Percentiles rank a stretch among this genome's conserved stretches.
phyloP scores from a whole-genome alignment of 2,888 invertebrate genomes.

The Dusona sp. region DNA sequence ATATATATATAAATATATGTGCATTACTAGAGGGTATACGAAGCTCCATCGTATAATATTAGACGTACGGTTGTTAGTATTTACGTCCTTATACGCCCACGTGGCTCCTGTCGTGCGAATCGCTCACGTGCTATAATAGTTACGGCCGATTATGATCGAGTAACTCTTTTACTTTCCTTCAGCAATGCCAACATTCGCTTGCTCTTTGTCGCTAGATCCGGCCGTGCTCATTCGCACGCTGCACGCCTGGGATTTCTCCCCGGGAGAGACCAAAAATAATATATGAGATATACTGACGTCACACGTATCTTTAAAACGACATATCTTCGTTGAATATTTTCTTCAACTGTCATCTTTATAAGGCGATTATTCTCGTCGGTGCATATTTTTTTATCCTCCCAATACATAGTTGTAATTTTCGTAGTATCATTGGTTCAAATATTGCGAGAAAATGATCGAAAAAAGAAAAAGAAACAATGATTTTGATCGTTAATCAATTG shows the following conservation, averaged over 20 bases:
- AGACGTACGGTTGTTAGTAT: slow-evolving; percentile 32
- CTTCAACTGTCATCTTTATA: no score
- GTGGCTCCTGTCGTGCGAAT: slow-evolving; percentile 59
- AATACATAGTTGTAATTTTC: not conserved
- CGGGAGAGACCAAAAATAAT: not conserved
- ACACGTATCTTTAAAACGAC: not conserved
- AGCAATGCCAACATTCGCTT: slow-evolving; percentile 45
- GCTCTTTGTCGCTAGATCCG: slow-evolving; percentile 56
- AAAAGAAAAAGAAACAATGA: not conserved
- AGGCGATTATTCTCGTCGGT: no score
- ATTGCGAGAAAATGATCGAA: not conserved
- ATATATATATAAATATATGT: slow-evolving; percentile 3
- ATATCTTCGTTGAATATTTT: no score
- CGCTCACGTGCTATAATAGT: slow-evolving; percentile 52
- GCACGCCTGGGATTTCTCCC: slow-evolving; percentile 24
- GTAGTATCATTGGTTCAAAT: not conserved
- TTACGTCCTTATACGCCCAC: slow-evolving; percentile 51
- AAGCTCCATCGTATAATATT: not conserved
- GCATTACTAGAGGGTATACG: not conserved
- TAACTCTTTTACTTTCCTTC: slow-evolving; percentile 52
- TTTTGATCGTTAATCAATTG: not conserved
- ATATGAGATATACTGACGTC: not conserved
- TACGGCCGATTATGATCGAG: slow-evolving; percentile 57
- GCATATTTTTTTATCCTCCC: not conserved
- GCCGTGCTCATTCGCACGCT: slow-evolving; percentile 54